Evolutionary conservation across 2,888 invertebrate species (phyloP), one percentile per base, ranked within the genome.

Genomic region (Gonocerus acuteangulatus): DNA sequence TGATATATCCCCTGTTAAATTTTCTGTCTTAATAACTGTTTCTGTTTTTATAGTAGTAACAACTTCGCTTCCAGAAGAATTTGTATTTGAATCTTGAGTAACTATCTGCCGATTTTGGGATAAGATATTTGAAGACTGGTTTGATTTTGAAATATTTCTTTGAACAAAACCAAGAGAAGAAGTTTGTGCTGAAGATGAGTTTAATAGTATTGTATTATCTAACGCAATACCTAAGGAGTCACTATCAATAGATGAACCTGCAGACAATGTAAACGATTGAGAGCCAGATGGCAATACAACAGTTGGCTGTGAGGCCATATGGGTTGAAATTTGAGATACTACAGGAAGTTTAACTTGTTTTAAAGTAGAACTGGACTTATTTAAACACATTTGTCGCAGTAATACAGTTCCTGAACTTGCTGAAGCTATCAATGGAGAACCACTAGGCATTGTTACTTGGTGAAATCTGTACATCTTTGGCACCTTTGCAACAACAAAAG

Each of bases 231-330:
- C 66, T 9, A 67, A 39, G 4, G 39, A 39, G 18, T 67, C 67
- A 22, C 64, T 63, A 19, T 64, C 62, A 16, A 66, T 59, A 15
- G 62, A 34, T 34, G 57, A 39, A 23, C 63, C 64, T 18, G 66
- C 54, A n/a, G 67, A 54, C 48, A 68, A 60, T 19, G 69, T 63
- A 45, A 69, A 66, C 9, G 69, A 64, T 47, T 67, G 68, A 49
- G 65, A 67, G 2, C 68, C 68, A 23, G 69, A 65, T 11, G 70
- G 69, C 34, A 77, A 67, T 54, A 76, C 75, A 18, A 75, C 74
- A 18, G 76, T 72, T 36, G 74, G 73, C 68, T 76, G 76, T 27
- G 74, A 72, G 64, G 71, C 72, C 15, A 76, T 73, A 66, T 75
- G 76, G 11, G 76, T 72, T 22, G 75, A 72, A 57, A 77, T 74